These are phyloP conservation scores for Cephus rjabovi DNA, from an alignment of 2,888 invertebrate genomes.

Conservation along the genomic window DNA sequence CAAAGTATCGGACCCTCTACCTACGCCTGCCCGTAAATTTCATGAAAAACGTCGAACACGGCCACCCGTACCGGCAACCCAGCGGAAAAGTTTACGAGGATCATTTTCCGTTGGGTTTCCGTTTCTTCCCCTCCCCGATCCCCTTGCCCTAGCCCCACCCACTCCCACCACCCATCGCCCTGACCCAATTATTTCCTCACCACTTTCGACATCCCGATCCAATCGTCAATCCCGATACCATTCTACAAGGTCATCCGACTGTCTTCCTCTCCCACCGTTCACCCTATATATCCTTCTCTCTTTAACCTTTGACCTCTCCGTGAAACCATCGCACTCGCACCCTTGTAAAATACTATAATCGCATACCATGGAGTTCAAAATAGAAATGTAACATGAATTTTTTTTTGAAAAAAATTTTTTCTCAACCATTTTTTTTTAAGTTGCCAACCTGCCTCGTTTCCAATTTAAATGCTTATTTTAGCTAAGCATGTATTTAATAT, in stretches of 20 bases:
- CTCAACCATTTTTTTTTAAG: not conserved
- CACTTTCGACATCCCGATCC: not conserved
- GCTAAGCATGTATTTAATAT: not conserved
- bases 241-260: not conserved
- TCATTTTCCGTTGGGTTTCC: not conserved
- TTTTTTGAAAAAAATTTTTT: not conserved
- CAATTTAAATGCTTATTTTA: not conserved
- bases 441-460: not conserved
- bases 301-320: not conserved
- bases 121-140: not conserved
- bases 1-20: not conserved
- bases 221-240: not conserved
- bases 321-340: too few species aligned
- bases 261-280: not conserved
- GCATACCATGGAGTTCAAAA: not conserved
- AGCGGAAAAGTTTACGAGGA: not conserved
- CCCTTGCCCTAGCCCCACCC: too few species aligned
- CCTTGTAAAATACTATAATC: not conserved
- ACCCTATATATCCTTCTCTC: not conserved
- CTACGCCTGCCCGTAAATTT: not conserved
- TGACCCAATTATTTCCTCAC: not conserved
- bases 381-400: not conserved
- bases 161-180: not conserved
- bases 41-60: not conserved
- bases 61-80: not conserved